Conservation (phyloP, 1,140 invertebrate genomes). For the Solenopsis fugax region DNA sequence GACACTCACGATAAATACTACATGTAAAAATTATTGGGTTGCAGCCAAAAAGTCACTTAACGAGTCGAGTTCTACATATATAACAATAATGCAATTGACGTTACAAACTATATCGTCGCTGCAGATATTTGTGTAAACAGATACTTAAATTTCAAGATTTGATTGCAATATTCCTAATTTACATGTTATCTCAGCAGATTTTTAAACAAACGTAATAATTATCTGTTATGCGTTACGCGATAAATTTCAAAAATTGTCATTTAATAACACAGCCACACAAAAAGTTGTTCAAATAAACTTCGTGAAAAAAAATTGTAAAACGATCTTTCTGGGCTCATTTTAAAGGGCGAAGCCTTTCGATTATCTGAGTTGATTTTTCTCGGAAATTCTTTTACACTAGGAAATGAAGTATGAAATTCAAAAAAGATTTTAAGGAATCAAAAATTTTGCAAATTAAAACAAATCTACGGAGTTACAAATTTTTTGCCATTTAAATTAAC, state of each 20-base stretch:
- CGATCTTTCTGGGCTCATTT: no score
- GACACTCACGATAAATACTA: conserved; percentile 15
- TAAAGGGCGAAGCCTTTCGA: no score
- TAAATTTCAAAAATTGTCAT: background rate
- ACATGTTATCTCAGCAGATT: background rate
- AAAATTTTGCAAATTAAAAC: no score
- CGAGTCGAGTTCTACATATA: background rate
- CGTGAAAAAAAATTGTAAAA: no score
- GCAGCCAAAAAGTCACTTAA: conserved; percentile 53
- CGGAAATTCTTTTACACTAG: no score
- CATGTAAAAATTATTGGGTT: conserved; percentile 47
- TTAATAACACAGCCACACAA: no score
- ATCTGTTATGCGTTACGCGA: background rate
- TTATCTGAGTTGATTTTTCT: no score
- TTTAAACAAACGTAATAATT: background rate
- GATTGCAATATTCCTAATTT: background rate
- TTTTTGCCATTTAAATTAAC: no score
- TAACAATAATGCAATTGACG: conserved; percentile 32
- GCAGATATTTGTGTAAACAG: background rate
- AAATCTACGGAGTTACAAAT: no score
- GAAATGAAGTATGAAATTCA: no score
- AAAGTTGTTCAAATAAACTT: no score
- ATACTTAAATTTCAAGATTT: conserved; percentile 23
- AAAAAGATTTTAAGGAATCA: no score
- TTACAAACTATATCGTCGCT: background rate